Evolutionary conservation across 2,888 invertebrate genomes (phyloP).

Genomic region (Dioctria rufipes): DNA sequence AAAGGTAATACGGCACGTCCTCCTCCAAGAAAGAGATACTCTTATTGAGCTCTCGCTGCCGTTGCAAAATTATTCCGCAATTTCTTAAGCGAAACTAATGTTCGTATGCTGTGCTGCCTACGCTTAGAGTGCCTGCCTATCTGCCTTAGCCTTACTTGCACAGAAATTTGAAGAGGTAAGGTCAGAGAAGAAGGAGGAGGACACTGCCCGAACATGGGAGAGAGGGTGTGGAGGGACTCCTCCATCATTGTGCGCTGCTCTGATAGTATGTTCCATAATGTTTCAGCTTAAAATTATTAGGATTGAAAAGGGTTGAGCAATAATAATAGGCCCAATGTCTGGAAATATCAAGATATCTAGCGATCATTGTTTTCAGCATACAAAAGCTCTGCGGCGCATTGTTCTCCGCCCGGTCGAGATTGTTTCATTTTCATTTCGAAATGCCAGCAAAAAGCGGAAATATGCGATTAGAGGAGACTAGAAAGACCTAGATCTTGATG

Average conservation of each 20-base stretch:
- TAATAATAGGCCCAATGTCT: conserved; percentile 4
- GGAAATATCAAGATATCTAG: conserved; percentile 15
- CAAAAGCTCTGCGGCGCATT: conserved; percentile 8
- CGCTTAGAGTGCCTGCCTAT: too few species aligned
- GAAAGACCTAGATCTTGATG: not conserved
- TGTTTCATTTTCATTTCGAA: conserved; percentile 22
- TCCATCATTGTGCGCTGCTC: not conserved
- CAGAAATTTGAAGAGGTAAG: not conserved
- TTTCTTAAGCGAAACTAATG: not conserved
- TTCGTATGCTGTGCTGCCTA: not conserved
- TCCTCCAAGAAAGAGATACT: not conserved
- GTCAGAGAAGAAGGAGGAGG: not conserved
- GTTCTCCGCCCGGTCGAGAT: not conserved
- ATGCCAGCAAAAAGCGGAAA: conserved; percentile 24
- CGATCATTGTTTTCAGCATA: not conserved
- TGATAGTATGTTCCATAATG: not conserved
- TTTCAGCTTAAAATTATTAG: not conserved
- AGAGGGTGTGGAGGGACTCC: too few species aligned
- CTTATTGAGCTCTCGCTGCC: not conserved
- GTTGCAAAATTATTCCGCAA: not conserved
- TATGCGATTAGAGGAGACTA: not conserved
- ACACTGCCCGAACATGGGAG: too few species aligned
- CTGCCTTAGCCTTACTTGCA: too few species aligned
- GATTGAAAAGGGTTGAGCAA: conserved; percentile 16
- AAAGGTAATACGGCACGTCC: not conserved